Percentiles rank a stretch among this genome's conserved stretches.
phyloP scores from a whole-genome alignment of 2,888 invertebrate species.

The Protonemura montana region DNA sequence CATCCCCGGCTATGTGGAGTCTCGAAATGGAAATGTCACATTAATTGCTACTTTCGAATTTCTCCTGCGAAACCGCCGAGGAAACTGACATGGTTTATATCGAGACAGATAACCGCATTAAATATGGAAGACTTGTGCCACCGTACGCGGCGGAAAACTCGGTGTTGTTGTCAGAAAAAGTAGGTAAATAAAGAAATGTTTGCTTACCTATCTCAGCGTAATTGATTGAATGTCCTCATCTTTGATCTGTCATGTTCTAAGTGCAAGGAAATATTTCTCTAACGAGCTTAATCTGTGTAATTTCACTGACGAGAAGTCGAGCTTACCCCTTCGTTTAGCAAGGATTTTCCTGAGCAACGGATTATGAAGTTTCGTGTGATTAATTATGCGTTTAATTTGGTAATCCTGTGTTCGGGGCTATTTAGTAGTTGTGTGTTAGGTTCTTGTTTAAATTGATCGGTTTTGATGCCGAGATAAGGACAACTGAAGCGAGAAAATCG shows the following conservation, averaged over 20 bases:
- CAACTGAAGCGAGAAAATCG: background rate
- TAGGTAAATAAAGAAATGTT: too few species aligned
- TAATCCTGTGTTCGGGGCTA: slow-evolving; percentile 31
- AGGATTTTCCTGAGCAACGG: slow-evolving; percentile 21
- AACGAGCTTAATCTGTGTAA: slow-evolving; percentile 21
- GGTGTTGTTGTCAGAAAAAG: too few species aligned
- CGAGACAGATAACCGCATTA: too few species aligned
- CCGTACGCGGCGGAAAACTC: too few species aligned
- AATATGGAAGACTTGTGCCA: too few species aligned
- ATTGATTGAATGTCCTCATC: background rate
- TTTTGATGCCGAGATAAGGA: background rate
- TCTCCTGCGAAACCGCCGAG: too few species aligned
- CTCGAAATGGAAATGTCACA: too few species aligned
- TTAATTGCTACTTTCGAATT: too few species aligned
- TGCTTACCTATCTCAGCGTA: background rate
- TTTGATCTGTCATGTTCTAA: background rate
- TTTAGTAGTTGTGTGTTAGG: slow-evolving; percentile 23
- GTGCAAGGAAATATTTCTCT: slow-evolving; percentile 12
- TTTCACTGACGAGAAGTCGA: slow-evolving; percentile 32
- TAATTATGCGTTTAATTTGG: slow-evolving; percentile 37
- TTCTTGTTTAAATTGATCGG: slow-evolving; percentile 15
- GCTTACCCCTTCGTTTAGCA: slow-evolving; percentile 35
- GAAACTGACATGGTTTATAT: too few species aligned
- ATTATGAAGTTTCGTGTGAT: slow-evolving; percentile 40
- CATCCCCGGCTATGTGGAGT: background rate